Evolutionary conservation across 1,140 invertebrate genomes (phyloP), one percentile per base, ranked within the genome.

Genomic region (Anthonomus grandis): DNA sequence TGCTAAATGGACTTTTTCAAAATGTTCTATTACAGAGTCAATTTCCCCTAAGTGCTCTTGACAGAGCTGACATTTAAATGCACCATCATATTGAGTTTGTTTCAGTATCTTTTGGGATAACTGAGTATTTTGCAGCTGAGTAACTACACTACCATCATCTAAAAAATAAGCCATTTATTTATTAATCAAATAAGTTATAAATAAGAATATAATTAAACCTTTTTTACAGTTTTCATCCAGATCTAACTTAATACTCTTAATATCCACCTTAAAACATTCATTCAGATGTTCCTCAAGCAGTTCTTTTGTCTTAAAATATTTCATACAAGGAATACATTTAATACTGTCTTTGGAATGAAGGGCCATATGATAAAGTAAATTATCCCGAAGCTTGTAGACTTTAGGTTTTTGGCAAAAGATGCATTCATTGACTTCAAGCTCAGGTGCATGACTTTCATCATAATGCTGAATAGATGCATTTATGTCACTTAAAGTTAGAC

Each of bases 381-480:
- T 56, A 22, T 56, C 53, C 13, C 53, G 22, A 12, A 39, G 46
- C 31, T 56, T 56, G 27, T 56, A 56, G 9, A 38, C 3, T 48
- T 56, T 56, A 2, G 53, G 53, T 46, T 15, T 37, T 12, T 46
- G 34, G 31, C 53, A 56, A 18, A 56, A 39, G 39, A 56, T 56
- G 31, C 53, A 56, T 13, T 46, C 42, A 38, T 56, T 37, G 2
- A 38, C 27, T 21, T 46, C 42, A 13, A 48, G 9, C 12, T 56
- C 8, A 0, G 53, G 53, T 4, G 31, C 53, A 27, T 56, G 53
- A 9, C 3, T 2, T 15, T 56, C 53, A 44, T 56, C 53, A 21
- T 56, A 56, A 34, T 56, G 53, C 37, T 56, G 42, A 15, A 56
- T 56, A 2, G 53, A 42, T n/a, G 34, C 27, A 15, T 46, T 56